Percentiles rank a stretch among this genome's conserved stretches.
Evolutionary conservation across 1,140 invertebrate genomes (phyloP).

Genomic region (Galleria mellonella): DNA sequence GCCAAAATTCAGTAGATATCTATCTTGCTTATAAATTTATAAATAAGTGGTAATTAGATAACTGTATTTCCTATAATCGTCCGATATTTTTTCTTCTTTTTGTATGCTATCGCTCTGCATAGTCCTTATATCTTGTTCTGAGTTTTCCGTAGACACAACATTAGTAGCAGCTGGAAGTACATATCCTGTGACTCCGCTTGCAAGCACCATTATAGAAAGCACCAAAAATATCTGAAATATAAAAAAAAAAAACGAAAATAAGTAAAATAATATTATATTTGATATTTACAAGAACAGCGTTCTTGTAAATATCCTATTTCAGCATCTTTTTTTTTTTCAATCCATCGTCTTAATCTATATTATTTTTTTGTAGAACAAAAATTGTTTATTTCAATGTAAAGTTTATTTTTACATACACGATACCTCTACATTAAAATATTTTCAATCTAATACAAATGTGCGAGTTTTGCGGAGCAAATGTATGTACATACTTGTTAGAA

Average conservation of each 20-base stretch:
- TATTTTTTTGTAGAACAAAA: too few relatives aligned
- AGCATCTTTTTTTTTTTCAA: too few relatives aligned
- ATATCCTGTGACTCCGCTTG: constrained; percentile 9
- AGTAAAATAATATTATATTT: too few relatives aligned
- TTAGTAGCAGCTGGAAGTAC: constrained; percentile 5
- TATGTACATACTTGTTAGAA: too few relatives aligned
- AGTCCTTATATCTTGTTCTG: neutral
- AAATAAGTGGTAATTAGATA: constrained; percentile 56
- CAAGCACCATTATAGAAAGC: constrained; percentile 11
- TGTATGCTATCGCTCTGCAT: neutral
- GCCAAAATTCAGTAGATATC: neutral
- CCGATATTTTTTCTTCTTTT: constrained; percentile 21
- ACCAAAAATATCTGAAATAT: constrained; percentile 21
- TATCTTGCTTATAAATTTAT: constrained; percentile 11
- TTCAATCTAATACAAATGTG: too few relatives aligned
- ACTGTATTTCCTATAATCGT: constrained; percentile 56
- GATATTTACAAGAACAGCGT: too few relatives aligned
- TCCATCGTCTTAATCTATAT: too few relatives aligned
- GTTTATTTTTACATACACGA: too few relatives aligned
- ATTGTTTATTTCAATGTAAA: too few relatives aligned
- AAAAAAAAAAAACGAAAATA: neutral
- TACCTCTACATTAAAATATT: too few relatives aligned
- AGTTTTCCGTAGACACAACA: neutral
- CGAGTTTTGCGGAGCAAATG: too few relatives aligned
- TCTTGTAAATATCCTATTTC: too few relatives aligned